phyloP scores from a whole-genome alignment of 2,888 invertebrate genomes.

The Tineola bisselliella region DNA sequence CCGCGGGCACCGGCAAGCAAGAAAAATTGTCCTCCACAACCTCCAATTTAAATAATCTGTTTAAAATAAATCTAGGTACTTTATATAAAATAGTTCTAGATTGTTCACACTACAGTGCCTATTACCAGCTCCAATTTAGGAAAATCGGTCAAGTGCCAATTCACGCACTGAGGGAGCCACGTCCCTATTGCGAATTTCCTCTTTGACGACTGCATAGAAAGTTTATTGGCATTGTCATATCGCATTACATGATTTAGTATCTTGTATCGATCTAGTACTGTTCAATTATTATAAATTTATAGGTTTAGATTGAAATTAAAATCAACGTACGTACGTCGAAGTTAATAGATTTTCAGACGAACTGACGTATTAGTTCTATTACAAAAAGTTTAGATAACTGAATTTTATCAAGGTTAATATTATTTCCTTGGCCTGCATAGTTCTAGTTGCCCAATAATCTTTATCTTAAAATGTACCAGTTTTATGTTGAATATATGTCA shows the following conservation, averaged over 20 bases:
- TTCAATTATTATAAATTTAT: too few species aligned
- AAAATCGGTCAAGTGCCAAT: not conserved
- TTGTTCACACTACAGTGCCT: not conserved
- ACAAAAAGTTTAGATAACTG: not conserved
- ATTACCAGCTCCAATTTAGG: not conserved
- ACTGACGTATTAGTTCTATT: not conserved
- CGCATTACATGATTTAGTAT: too few species aligned
- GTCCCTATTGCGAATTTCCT: not conserved
- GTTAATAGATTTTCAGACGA: too few species aligned
- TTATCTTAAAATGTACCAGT: constrained; percentile 17
- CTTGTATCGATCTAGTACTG: too few species aligned
- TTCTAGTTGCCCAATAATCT: constrained; percentile 34
- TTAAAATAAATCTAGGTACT: too few species aligned
- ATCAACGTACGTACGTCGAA: too few species aligned
- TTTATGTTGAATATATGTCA: constrained; percentile 31
- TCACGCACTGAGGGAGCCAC: not conserved
- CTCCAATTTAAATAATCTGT: too few species aligned
- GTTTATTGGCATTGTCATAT: not conserved
- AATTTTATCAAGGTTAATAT: constrained; percentile 34
- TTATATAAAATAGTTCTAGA: not conserved
- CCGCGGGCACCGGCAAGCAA: too few species aligned
- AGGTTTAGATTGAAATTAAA: too few species aligned
- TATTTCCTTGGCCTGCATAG: constrained; percentile 38
- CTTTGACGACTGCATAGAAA: not conserved
- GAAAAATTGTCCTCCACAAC: too few species aligned